Base-by-base conservation (phyloP, 2,113 vertebrate species). In the Mormyrus iriodes region DNA sequence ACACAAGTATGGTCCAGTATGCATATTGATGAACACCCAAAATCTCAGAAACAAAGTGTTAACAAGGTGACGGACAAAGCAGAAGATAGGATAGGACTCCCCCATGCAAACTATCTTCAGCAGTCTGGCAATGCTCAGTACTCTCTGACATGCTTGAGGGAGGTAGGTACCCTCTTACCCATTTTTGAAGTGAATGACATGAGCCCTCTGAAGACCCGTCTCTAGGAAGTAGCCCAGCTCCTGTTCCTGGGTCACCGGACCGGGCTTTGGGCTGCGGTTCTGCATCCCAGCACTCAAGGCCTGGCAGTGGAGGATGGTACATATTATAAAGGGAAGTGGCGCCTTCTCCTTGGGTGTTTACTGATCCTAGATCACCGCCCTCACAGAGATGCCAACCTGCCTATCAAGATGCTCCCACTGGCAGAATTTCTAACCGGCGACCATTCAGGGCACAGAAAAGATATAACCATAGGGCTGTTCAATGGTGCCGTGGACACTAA, bases 171-270 rank as follows among this genome's bases (percentile, higher is more conserved):
- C 55, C 42, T 53, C 96, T 95, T 92, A 99, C 98, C 98, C 98
- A 17, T 99, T 99, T 96, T 98, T 99, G 95, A 99, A 99, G 95
- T 99, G 98, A 84, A 99, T 97, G 92, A 99, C 97, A 90, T 99
- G 98, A 31, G 98, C 98, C 93, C 98, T 97, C 93, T 99, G 98
- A 89, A 99, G 97, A 92, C 98, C 98, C 1, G 97, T 99, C 95
- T 99, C 98, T 93, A 99, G 95, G 94, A 99, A 99, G 96, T 97
- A 99, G 73, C 98, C 97, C 93, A 99, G 96, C 91, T 99, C 98
- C 94, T 99, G 97, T 90, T 99, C 98, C 89, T 98, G 98, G 84
- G 97, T 93, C 87, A 96, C 93, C 1, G 97, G 97, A 53, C 98
- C 97, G 1, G 98, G 98, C 93, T 99, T 99, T 65, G 98, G 98